Base-by-base conservation (phyloP, 2,888 invertebrate genomes). In the Synanthedon andrenaeformis region DNA sequence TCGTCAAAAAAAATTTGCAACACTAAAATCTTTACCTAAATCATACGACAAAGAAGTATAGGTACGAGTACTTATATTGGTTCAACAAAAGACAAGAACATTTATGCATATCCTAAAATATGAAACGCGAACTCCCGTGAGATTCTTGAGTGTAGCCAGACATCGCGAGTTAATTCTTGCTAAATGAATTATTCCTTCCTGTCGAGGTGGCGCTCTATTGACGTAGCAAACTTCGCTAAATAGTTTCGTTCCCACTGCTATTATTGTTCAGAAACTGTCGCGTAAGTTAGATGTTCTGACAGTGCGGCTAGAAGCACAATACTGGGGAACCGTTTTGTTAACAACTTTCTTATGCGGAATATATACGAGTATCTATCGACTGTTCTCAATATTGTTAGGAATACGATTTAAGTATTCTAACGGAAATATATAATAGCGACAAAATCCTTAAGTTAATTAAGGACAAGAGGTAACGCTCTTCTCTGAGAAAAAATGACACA, bases 151-250 rank as follows among this genome's bases (percentile, higher is more conserved):
- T 49, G 17, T 14, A 23, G 23, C 49, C 23, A 69, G 71, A 71
- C 67, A 70, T 73, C 69, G 69, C 72, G 68, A 71, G 70, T 76
- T 77, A 81, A 80, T 79, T 81, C 74, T 58, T 62, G 59, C 73
- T 85, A 84, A 85, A 84, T 85, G 82, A 85, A 85, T 86, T 86
- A 86, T 82, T 78, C 73, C 69, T 71, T 72, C 70, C 76, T 35
- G 78, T 74, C 74, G 75, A 76, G 79, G 80, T 75, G 80, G 78
- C 76, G 76, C 72, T 72, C 76, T 86, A 84, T 85, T 84, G 85
- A 83, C 82, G 74, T 64, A 76, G 76, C 67, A 77, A 85, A 84
- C 81, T 85, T 74, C 63, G 72, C 84, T 85, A 83, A 86, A 85
- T 82, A 85, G 85, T 85, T 85, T 80, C 78, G 79, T 84, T 83